Conservation (phyloP, 2,888 invertebrate species). For the Heliconius ismenius region DNA sequence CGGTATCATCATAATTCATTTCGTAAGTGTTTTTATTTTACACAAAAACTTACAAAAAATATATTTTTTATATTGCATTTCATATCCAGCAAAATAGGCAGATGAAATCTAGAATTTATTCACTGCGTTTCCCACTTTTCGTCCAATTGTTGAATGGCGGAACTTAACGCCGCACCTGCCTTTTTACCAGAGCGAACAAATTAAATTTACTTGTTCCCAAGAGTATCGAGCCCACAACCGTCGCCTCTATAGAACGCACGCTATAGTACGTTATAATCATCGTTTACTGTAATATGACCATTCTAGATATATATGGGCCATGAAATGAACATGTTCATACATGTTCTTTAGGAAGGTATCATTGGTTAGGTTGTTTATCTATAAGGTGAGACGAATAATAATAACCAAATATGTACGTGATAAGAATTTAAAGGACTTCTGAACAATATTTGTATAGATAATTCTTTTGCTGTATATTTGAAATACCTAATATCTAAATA, state of each 20-base stretch:
- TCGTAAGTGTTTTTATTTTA: too few relatives aligned
- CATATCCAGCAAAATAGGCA: too few relatives aligned
- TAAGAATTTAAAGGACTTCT: slow-evolving; percentile 3
- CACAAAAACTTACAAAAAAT: too few relatives aligned
- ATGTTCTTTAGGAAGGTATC: not conserved
- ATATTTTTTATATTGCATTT: too few relatives aligned
- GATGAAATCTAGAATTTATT: too few relatives aligned
- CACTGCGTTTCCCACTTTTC: too few relatives aligned
- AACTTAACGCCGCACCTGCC: not conserved
- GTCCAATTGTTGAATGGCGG: not conserved
- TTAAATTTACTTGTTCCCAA: not conserved
- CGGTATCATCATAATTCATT: too few relatives aligned
- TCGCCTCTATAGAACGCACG: not conserved
- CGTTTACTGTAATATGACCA: not conserved
- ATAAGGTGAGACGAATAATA: slow-evolving; percentile 16
- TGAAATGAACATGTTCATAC: slow-evolving; percentile 9
- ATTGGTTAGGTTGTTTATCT: slow-evolving; percentile 3
- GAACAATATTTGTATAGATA: not conserved
- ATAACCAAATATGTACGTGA: slow-evolving; percentile 8
- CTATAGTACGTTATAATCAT: not conserved
- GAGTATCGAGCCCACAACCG: not conserved
- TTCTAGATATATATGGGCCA: not conserved
- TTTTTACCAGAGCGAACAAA: not conserved
- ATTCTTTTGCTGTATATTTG: not conserved
- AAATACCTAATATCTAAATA: too few relatives aligned